phyloP scores from a whole-genome alignment of 2,113 vertebrate genomes.

The Ranitomeya variabilis region DNA sequence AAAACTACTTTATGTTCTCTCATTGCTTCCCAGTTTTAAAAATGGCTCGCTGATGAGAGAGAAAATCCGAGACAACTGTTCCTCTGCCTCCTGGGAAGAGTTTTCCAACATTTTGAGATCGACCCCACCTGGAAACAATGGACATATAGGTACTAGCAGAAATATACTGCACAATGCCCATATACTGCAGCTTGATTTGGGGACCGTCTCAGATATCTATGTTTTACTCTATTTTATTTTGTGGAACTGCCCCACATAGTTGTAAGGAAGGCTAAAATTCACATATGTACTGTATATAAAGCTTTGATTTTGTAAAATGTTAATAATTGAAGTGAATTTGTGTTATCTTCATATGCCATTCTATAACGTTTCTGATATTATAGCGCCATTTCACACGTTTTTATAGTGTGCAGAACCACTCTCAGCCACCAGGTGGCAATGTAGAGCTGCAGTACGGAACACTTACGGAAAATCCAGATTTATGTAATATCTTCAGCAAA shows the following conservation, averaged over 20 bases:
- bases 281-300: too few relatives aligned
- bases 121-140: constrained; percentile 82
- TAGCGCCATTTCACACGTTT: too few relatives aligned
- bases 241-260: too few relatives aligned
- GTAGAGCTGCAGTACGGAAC: not conserved
- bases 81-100: constrained; percentile 84
- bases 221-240: too few relatives aligned
- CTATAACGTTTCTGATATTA: too few relatives aligned
- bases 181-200: too few relatives aligned
- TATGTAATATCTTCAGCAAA: not conserved
- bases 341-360: too few relatives aligned
- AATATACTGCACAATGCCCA: not conserved
- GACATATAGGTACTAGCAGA: constrained; percentile 71
- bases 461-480: not conserved
- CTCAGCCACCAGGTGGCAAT: not conserved
- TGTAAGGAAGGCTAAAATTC: too few relatives aligned
- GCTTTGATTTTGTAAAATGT: too few relatives aligned
- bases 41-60: constrained; percentile 94
- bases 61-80: constrained; percentile 79
- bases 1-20: not conserved
- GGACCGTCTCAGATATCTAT: too few relatives aligned
- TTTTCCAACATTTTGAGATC: constrained; percentile 80
- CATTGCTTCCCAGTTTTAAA: constrained; percentile 83
- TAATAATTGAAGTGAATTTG: too few relatives aligned
- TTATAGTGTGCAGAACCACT: not conserved